Percentiles rank a stretch among this genome's conserved stretches.
phyloP scores from a whole-genome alignment of 2,113 vertebrate species.

The Lophura nycthemera region DNA sequence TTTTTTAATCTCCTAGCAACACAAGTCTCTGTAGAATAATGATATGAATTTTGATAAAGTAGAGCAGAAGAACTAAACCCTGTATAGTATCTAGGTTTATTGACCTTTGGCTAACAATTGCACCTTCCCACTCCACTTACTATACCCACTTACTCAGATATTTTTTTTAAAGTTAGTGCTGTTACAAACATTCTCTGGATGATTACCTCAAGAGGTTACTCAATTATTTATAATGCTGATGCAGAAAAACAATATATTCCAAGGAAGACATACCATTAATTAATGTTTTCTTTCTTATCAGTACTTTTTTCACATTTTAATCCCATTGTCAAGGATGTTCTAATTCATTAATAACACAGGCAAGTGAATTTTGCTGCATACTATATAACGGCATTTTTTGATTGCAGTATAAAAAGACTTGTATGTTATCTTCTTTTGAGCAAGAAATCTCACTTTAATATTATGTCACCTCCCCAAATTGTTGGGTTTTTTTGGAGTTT shows the following conservation, averaged over 20 bases:
- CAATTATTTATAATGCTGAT: slow-evolving; percentile 65
- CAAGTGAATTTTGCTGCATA: slow-evolving; percentile 10
- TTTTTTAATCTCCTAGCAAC: not conserved
- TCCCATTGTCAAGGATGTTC: slow-evolving; percentile 2
- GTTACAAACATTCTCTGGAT: slow-evolving; percentile 56
- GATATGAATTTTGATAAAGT: not conserved
- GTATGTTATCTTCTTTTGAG: not conserved
- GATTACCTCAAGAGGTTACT: slow-evolving; percentile 60
- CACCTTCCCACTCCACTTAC: not conserved
- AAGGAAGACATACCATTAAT: slow-evolving; percentile 61
- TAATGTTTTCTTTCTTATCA: slow-evolving; percentile 58
- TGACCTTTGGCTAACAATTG: slow-evolving; percentile 38
- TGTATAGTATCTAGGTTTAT: not conserved
- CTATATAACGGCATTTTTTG: not conserved
- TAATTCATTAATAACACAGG: slow-evolving; percentile 30
- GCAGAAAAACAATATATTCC: slow-evolving; percentile 61
- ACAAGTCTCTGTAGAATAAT: not conserved
- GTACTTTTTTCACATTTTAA: slow-evolving; percentile 42
- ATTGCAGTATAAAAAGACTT: not conserved
- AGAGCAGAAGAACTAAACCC: not conserved
- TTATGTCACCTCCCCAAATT: not conserved
- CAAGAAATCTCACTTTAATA: not conserved
- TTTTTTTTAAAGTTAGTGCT: slow-evolving; percentile 1
- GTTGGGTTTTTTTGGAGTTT: not conserved
- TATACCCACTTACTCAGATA: slow-evolving; percentile 2